phyloP scores from a whole-genome alignment of 2,113 vertebrate genomes.

The Isurus oxyrinchus region DNA sequence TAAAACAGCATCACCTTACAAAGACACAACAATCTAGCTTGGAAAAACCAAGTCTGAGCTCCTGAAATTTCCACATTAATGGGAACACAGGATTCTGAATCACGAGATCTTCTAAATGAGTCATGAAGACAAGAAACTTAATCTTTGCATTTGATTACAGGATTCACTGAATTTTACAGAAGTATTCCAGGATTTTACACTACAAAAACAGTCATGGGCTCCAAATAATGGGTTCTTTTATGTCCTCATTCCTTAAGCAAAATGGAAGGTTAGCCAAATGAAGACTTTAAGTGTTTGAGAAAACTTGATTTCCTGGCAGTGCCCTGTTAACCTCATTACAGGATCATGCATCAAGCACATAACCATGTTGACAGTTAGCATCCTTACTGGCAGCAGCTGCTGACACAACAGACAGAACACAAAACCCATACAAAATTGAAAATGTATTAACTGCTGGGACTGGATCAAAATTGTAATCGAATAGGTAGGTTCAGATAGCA shows the following conservation, averaged over 20 bases:
- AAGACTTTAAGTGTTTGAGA: not conserved
- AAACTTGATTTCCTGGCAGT: not conserved
- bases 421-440: constrained; percentile 4
- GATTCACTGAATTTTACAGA: not conserved
- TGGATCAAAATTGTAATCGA: constrained; percentile 1
- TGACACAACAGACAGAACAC: not conserved
- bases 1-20: not conserved
- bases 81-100: not conserved
- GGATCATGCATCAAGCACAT: not conserved
- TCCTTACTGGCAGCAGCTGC: not conserved
- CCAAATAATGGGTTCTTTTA: not conserved
- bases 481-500: not conserved
- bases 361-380: not conserved
- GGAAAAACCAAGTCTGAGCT: not conserved
- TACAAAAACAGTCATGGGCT: not conserved
- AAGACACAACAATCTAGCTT: not conserved
- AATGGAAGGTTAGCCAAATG: not conserved
- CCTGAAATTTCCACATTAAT: not conserved
- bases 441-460: not conserved
- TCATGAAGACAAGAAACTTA: not conserved
- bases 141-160: not conserved
- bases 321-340: not conserved
- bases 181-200: not conserved
- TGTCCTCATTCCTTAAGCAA: not conserved
- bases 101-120: not conserved